Evolutionary conservation across 2,113 vertebrate genomes (phyloP).

Genomic region (Cricetomys ansorgei): DNA sequence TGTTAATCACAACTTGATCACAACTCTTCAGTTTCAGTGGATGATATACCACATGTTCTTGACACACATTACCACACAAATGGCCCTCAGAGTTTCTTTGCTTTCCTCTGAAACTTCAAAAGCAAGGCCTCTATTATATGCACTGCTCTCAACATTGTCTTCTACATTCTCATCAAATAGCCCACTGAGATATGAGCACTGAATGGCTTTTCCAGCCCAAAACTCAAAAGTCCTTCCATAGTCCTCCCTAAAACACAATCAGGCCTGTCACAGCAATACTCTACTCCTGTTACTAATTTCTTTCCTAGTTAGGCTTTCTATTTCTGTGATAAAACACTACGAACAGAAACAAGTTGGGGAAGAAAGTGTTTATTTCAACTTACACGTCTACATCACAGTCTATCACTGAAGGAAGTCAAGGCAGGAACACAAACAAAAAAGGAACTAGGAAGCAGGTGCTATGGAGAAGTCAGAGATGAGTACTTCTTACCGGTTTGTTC

Average conservation of each 20-base stretch:
- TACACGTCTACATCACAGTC: not conserved
- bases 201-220: not conserved
- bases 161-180: not conserved
- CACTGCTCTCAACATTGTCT: not conserved
- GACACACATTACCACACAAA: not conserved
- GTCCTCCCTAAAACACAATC: not conserved
- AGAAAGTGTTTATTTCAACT: not conserved
- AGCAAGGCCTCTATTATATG: not conserved
- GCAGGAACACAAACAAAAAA: not conserved
- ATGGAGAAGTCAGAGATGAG: not conserved
- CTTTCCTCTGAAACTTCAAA: not conserved
- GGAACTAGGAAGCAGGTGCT: not conserved
- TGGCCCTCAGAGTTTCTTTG: not conserved
- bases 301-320: not conserved
- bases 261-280: not conserved
- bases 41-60: not conserved
- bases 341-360: not conserved
- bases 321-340: not conserved
- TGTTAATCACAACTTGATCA: not conserved
- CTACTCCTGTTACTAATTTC: not conserved
- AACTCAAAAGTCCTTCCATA: not conserved
- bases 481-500: not conserved
- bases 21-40: not conserved
- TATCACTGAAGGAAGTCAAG: not conserved
- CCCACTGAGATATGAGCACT: not conserved